Conservation (phyloP, 2,113 vertebrate genomes). For the Ctenomys sociabilis region DNA sequence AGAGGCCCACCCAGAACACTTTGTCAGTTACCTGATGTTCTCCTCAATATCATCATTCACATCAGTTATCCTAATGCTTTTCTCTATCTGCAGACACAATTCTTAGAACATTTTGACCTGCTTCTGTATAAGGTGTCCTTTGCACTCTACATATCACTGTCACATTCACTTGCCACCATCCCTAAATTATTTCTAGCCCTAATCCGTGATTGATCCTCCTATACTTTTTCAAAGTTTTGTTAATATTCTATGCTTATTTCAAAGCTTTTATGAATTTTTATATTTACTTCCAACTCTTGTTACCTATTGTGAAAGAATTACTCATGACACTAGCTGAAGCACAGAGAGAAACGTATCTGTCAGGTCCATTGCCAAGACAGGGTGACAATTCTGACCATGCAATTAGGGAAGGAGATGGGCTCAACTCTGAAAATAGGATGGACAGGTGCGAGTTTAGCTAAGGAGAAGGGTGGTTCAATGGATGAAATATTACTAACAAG, state of each 20-base stretch:
- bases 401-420: background rate
- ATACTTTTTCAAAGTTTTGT: background rate
- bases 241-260: background rate
- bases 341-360: background rate
- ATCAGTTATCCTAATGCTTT: background rate
- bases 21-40: background rate
- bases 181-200: background rate
- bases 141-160: too few species aligned
- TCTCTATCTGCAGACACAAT: background rate
- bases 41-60: background rate
- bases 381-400: background rate
- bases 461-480: background rate
- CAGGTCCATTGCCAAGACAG: background rate
- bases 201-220: background rate
- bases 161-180: background rate
- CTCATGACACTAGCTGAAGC: background rate
- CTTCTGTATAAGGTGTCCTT: background rate
- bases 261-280: background rate
- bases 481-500: background rate
- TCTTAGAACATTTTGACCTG: background rate
- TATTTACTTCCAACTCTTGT: background rate
- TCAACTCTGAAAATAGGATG: background rate
- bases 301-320: background rate
- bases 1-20: background rate
- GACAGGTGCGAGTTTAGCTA: background rate